A percentile compares a stretch with the other conserved stretches of the same genome.
These are phyloP conservation scores for Eupithecia exiguata DNA, from an alignment of 2,888 invertebrate species.

Conservation along the genomic window DNA sequence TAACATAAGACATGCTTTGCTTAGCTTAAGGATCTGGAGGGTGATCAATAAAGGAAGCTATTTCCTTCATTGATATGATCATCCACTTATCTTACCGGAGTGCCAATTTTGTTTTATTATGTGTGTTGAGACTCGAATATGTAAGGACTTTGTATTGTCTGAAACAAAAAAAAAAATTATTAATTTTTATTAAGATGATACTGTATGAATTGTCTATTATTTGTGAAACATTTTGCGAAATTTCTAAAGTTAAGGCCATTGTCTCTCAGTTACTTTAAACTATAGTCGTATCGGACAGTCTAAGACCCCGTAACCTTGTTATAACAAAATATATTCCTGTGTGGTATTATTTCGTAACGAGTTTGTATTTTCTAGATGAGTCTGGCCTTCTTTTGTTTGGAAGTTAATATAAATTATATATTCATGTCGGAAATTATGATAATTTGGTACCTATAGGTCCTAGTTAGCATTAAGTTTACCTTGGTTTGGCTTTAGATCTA, in stretches of 20 bases:
- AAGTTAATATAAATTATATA: background rate
- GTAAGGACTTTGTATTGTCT: no score
- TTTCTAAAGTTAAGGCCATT: background rate
- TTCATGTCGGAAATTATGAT: background rate
- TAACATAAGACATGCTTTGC: no score
- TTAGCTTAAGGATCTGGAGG: no score
- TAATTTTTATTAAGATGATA: no score
- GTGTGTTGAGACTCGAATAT: no score
- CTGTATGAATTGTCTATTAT: no score
- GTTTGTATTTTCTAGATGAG: slow-evolving; percentile 33
- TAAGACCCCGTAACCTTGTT: slow-evolving; percentile 1
- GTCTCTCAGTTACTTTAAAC: background rate
- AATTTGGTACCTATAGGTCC: background rate
- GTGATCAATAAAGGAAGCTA: no score
- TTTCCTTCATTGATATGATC: no score
- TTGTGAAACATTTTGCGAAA: no score
- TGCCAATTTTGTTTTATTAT: no score
- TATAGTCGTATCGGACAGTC: background rate
- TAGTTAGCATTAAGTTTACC: background rate
- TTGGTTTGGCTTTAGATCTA: background rate
- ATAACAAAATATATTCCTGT: slow-evolving; percentile 35
- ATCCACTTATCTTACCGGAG: no score
- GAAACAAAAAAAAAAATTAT: no score
- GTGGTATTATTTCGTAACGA: slow-evolving; percentile 40
- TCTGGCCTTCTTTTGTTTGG: background rate